These are phyloP conservation scores for Trachemys scripta DNA, from an alignment of 2,113 vertebrate genomes.

Conservation along the genomic window DNA sequence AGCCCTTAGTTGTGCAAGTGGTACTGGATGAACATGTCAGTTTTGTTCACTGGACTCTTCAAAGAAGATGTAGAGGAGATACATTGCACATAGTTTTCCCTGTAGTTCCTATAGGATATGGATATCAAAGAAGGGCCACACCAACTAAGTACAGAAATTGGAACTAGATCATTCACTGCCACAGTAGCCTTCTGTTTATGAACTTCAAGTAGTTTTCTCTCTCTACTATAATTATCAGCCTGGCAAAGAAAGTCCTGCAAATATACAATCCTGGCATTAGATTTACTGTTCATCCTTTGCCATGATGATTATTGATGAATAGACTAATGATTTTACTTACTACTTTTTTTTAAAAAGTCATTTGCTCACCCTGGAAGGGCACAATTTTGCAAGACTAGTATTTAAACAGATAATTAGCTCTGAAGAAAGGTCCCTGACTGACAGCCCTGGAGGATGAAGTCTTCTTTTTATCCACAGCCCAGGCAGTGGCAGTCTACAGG, in stretches of 20 bases:
- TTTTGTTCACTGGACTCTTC: neutral
- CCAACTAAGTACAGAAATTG: neutral
- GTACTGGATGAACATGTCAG: neutral
- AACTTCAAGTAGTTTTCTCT: neutral
- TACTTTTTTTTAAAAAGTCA: neutral
- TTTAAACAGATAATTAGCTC: neutral
- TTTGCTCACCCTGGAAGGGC: neutral
- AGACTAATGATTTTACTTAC: neutral
- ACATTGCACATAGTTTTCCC: neutral
- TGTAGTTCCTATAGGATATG: neutral
- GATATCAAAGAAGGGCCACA: neutral
- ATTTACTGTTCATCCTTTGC: neutral
- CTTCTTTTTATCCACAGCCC: accelerated
- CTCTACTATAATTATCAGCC: neutral
- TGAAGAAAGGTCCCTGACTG: neutral
- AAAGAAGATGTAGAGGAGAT: neutral
- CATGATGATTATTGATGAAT: neutral
- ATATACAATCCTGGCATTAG: neutral
- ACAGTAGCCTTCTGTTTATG: neutral
- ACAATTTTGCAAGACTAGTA: neutral
- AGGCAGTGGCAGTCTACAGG: neutral
- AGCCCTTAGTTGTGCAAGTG: neutral
- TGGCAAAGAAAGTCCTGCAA: neutral
- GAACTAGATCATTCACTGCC: neutral
- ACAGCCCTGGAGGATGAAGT: neutral